Conservation (phyloP, 2,113 vertebrate species). For the Microtus pennsylvanicus region DNA sequence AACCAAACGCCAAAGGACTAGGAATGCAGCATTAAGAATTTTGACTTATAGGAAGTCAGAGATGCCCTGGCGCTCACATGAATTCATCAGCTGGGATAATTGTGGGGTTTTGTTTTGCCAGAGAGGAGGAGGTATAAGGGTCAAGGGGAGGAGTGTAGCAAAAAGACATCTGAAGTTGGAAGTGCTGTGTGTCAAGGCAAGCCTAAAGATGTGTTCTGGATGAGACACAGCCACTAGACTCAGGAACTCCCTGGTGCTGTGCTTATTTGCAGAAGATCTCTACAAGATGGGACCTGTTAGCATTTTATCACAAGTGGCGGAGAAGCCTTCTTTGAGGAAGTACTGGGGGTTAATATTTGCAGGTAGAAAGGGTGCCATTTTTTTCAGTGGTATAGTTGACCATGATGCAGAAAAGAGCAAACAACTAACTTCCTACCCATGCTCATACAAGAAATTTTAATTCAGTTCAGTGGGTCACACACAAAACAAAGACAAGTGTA, state of each 20-base stretch:
- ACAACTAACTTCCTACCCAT: neutral
- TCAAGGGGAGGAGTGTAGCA: too few species aligned
- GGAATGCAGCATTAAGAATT: neutral
- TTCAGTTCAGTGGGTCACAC: neutral
- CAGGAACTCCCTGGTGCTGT: neutral
- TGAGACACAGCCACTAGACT: neutral
- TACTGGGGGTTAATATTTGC: too few species aligned
- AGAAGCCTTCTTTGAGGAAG: neutral
- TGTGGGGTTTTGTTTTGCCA: neutral
- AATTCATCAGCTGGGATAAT: neutral
- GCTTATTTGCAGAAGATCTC: neutral
- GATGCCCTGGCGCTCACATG: neutral
- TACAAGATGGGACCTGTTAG: neutral
- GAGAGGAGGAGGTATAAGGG: neutral
- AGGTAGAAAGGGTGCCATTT: neutral
- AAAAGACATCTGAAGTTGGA: neutral
- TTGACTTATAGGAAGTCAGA: neutral
- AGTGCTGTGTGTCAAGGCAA: neutral
- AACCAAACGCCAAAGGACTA: neutral
- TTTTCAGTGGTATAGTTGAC: neutral
- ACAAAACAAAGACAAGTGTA: neutral
- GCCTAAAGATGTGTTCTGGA: neutral
- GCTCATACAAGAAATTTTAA: neutral
- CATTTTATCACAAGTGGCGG: neutral
- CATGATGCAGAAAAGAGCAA: neutral